Evolutionary conservation across 2,888 invertebrate genomes (phyloP).

Genomic region (Drosophila neoperkinsi): DNA sequence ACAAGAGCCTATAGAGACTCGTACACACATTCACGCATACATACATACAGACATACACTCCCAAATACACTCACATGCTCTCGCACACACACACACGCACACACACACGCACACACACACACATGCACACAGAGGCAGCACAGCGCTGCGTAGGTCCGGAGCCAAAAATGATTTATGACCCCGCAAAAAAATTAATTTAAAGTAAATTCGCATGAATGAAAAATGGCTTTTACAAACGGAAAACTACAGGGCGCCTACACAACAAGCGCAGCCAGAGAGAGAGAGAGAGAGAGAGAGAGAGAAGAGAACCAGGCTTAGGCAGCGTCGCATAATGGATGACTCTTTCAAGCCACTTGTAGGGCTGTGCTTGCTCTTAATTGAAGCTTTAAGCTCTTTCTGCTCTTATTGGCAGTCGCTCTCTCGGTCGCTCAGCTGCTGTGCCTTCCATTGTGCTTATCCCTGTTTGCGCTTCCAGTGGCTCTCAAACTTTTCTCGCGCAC

Average conservation of each 20-base stretch:
- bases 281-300: constrained; percentile 16
- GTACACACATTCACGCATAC: constrained; percentile 24
- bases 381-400: constrained; percentile 61
- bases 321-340: constrained; percentile 11
- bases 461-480: constrained; percentile 71
- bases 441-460: constrained; percentile 75
- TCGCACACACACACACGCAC: not conserved
- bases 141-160: constrained; percentile 57
- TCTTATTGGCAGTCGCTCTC: not conserved
- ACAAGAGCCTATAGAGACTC: constrained; percentile 22
- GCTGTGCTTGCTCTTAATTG: constrained; percentile 40
- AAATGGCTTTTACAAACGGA: constrained; percentile 81
- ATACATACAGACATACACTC: constrained; percentile 13
- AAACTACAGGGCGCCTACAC: constrained; percentile 71
- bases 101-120: not conserved
- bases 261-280: constrained; percentile 11
- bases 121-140: constrained; percentile 21
- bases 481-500: constrained; percentile 59
- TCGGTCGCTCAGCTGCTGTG: constrained; percentile 28
- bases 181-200: constrained; percentile 82
- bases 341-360: constrained; percentile 68
- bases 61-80: constrained; percentile 4
- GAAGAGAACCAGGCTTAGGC: constrained; percentile 27
- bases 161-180: constrained; percentile 80
- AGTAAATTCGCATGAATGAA: constrained; percentile 83